phyloP scores from a whole-genome alignment of 1,140 invertebrate species.

The Drosophila guanche region DNA sequence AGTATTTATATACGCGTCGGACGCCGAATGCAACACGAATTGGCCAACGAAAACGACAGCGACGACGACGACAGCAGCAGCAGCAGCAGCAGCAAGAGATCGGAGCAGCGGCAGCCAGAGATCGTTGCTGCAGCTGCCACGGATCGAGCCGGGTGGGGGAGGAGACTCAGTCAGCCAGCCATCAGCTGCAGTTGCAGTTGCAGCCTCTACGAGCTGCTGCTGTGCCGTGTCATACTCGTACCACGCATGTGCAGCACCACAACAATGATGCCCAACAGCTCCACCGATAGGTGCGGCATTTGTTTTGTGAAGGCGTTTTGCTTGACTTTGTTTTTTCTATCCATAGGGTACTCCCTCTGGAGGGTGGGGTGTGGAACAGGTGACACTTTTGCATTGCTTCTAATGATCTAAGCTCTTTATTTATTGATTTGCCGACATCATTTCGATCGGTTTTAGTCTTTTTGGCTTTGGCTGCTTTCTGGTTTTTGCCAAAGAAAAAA shows the following conservation, averaged over 20 bases:
- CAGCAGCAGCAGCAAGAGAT: conserved; percentile 3
- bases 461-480: conserved; percentile 33
- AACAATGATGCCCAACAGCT: conserved; percentile 34
- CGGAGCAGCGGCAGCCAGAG: conserved; percentile 23
- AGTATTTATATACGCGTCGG: conserved; percentile 80
- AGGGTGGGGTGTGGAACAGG: conserved; percentile 55
- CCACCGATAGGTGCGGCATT: conserved; percentile 50
- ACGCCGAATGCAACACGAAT: conserved; percentile 33
- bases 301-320: conserved; percentile 45
- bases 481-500: conserved; percentile 24
- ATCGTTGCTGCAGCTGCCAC: conserved; percentile 38
- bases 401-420: conserved; percentile 67
- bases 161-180: background rate
- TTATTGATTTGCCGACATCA: conserved; percentile 70
- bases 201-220: no score
- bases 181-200: no score
- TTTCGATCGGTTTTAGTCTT: conserved; percentile 44
- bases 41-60: conserved; percentile 12
- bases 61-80: conserved; percentile 41
- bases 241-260: conserved; percentile 67
- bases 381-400: conserved; percentile 63
- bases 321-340: conserved; percentile 57
- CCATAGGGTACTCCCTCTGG: conserved; percentile 19
- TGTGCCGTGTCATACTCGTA: conserved; percentile 8
- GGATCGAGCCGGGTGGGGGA: conserved; percentile 22